Base-by-base conservation (phyloP, 2,797 vertebrate genomes). In the Anas acuta region DNA sequence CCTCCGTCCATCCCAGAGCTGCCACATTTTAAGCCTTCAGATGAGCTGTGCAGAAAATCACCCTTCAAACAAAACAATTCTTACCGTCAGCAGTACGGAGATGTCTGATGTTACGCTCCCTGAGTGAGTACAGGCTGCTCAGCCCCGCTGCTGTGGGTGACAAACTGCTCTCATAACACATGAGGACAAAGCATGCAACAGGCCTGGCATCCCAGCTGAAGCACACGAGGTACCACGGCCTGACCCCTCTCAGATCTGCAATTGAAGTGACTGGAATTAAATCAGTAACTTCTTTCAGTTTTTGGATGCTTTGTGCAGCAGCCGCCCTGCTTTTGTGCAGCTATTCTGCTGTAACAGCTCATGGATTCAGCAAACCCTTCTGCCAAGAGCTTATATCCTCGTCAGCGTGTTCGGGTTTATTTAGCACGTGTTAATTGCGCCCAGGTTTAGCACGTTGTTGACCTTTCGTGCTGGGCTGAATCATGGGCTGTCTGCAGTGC, bases 391-490 rank as follows among this genome's bases (percentile, higher is more conserved):
- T 93, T 32, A 1, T 62, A 26, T 60, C 56, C 80, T 43, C 45
- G 56, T 90, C 84, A 87, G 84, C 60, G 2, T 3, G 5, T 45
- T 90, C 15, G 62, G 64, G 58, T 66, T 93, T 49, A 53, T 89
- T 91, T 61, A 66, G 66, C 3, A 9, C 6, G 0, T n/a, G 4
- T 56, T 93, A 71, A 71, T 77, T 87, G 56, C 56, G n/a, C 10
- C 56, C 74, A 79, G 84, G 78, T 79, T 85, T 32, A 10, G 87
- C 26, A 39, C 11, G 3, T 13, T 49, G 47, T 7, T 93, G 77
- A 70, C 82, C 67, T 76, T 62, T 67, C 32, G 64, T 53, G 43
- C 91, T 76, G 53, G 92, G 70, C 87, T 94, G 79, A 90, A 20
- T 95, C 89, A 45, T 6, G 11, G 53, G 53, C 83, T 81, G 62